Base-by-base conservation (phyloP, 2,888 invertebrate species). In the Drosophila formosana region DNA sequence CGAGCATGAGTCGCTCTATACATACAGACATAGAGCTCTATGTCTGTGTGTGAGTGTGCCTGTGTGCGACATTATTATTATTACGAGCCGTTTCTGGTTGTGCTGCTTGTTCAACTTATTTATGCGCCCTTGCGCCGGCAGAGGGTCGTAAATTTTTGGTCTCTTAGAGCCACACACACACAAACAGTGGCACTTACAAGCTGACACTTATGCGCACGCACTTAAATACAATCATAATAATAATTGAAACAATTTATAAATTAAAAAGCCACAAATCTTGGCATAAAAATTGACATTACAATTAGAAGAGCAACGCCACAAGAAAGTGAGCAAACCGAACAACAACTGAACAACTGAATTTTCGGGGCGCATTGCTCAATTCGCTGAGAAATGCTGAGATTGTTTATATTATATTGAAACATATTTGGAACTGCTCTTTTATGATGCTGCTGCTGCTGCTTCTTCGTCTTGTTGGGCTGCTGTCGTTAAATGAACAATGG, bases 251-350 rank as follows among this genome's bases (percentile, higher is more conserved):
- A 89, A 88, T 88, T 88, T 89, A 88, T 80, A 84, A 89, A 88
- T 88, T 88, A 89, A 88, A 89, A 88, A 84, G 88, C 88, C 89
- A 88, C 88, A 89, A 88, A 88, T 88, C 88, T 89, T 88, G 88
- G 75, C 78, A 80, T 84, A 68, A 66, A 74, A 79, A 82, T 84
- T 88, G 88, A 86, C 82, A 82, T 76, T 78, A 80, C 78, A 88
- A 83, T 85, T 82, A 82, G 69, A 75, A 51, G 64, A 46, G 63
- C 51, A 18, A 30, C 39, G 56, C 37, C 47, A 51, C 39, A 74
- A 66, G 78, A 75, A 77, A 77, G 72, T 66, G 67, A 67, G 69
- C 62, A 72, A 67, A 2, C 56, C 39, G 50, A 58, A 8, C 34
- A 58, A 8, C 34, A 41, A 65, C 41, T 63, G 57, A 43, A 39